Base-by-base conservation (phyloP, 2,888 invertebrate genomes). In the Euplagia quadripunctaria region DNA sequence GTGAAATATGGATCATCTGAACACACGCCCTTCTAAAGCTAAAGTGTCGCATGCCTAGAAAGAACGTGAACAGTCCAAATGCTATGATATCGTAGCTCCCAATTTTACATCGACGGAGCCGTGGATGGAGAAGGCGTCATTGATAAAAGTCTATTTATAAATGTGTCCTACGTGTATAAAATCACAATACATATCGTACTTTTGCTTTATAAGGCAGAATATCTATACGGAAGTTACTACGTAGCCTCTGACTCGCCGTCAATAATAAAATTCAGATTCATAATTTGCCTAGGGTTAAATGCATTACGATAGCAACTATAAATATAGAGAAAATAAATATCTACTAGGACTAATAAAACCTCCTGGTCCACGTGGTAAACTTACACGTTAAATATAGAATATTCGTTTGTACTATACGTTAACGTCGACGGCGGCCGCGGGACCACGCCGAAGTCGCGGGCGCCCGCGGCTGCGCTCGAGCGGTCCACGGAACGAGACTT, bases 311-410 rank as follows among this genome's bases (percentile, higher is more conserved):
- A 90, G 89, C 90, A 89, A 90, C 89, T 92, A 92, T 88, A 90
- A 91, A 92, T 92, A 92, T 91, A 91, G 91, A 90, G 90, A 93
- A 92, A 93, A 94, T 94, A 94, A 92, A 93, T 93, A 94, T 94
- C 89, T 91, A 93, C 90, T 90, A 90, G 92, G 90, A 91, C 93
- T 92, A 91, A 89, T 89, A 89, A 88, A 89, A 90, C 89, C 89
- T 92, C 91, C 90, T 94, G 95, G 95, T 95, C 95, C 95, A 90
- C 94, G 89, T 89, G 92, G 92, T 91, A 91, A 91, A 90, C 93
- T 94, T 93, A 93, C 90, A 90, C 87, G 91, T 91, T 90, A 93
- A 89, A 92, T 92, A 94, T 90, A 92, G 90, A 90, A 91, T 91
- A 90, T 61, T 89, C 89, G 6, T 94, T 95, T 95, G 95, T 95